phyloP scores from a whole-genome alignment of 2,797 vertebrate genomes.

The Otolemur crassicaudatus region DNA sequence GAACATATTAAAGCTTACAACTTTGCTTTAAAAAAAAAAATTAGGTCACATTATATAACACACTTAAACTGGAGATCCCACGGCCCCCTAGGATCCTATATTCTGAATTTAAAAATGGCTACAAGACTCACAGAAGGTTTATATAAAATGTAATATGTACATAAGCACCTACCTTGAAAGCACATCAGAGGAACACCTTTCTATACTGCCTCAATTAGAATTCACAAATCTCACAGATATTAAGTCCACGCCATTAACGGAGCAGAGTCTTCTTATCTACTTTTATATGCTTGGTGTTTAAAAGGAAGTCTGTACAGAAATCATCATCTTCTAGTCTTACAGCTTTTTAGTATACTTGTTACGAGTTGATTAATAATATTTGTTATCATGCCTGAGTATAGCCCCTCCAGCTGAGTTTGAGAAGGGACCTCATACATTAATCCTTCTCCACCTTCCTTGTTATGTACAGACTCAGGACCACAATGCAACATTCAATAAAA shows the following conservation, averaged over 20 bases:
- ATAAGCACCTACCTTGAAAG: not conserved
- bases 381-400: not conserved
- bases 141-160: not conserved
- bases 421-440: constrained; percentile 23
- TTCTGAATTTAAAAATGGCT: constrained; percentile 32
- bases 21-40: not conserved
- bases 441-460: not conserved
- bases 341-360: not conserved
- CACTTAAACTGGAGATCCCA: not conserved
- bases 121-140: not conserved
- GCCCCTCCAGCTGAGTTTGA: constrained; percentile 8
- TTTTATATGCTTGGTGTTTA: not conserved
- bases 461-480: not conserved
- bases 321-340: not conserved
- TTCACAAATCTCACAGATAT: not conserved
- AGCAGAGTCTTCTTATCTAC: not conserved
- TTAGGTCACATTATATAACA: not conserved
- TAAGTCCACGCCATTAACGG: not conserved
- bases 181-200: not conserved
- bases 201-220: not conserved
- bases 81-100: not conserved
- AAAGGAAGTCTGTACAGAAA: not conserved
- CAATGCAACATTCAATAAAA: constrained; percentile 17
- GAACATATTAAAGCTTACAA: not conserved
- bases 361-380: constrained; percentile 16